phyloP scores from a whole-genome alignment of 2,113 vertebrate genomes.

The Takifugu flavidus region DNA sequence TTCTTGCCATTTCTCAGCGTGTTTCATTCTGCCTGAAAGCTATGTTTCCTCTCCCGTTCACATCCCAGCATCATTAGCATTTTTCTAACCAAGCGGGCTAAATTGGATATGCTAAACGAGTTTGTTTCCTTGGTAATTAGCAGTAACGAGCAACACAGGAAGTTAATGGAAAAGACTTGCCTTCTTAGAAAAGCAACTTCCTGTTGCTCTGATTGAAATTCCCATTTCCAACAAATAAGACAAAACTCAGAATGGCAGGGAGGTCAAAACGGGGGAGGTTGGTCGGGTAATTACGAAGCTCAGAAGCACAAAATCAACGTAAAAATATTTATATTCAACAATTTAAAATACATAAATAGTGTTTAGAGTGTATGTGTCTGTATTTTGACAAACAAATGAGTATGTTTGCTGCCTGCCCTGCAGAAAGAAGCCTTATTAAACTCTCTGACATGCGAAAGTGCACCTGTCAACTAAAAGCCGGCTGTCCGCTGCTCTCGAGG shows the following conservation, averaged over 20 bases:
- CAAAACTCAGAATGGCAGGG: constrained; percentile 37
- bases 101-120: constrained; percentile 80
- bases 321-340: too few relatives aligned
- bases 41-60: constrained; percentile 46
- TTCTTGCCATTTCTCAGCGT: constrained; percentile 24
- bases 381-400: constrained; percentile 15
- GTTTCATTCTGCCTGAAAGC: constrained; percentile 49
- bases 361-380: constrained; percentile 12
- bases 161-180: constrained; percentile 76
- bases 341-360: too few relatives aligned
- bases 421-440: constrained; percentile 30
- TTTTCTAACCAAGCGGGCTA: constrained; percentile 66
- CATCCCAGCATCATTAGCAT: constrained; percentile 72
- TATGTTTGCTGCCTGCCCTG: constrained; percentile 14
- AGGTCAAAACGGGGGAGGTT: constrained; percentile 9
- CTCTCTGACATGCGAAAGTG: constrained; percentile 6
- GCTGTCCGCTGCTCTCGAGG: constrained; percentile 2
- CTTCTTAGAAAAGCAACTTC: constrained; percentile 63
- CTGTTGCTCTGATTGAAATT: constrained; percentile 66
- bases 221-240: constrained; percentile 53
- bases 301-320: too few relatives aligned
- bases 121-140: constrained; percentile 73
- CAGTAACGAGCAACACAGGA: constrained; percentile 75
- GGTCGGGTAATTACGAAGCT: constrained; percentile 16
- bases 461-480: constrained; percentile 26